Evolutionary conservation across 2,888 invertebrate genomes (phyloP).

Genomic region (Laspeyria flexula): DNA sequence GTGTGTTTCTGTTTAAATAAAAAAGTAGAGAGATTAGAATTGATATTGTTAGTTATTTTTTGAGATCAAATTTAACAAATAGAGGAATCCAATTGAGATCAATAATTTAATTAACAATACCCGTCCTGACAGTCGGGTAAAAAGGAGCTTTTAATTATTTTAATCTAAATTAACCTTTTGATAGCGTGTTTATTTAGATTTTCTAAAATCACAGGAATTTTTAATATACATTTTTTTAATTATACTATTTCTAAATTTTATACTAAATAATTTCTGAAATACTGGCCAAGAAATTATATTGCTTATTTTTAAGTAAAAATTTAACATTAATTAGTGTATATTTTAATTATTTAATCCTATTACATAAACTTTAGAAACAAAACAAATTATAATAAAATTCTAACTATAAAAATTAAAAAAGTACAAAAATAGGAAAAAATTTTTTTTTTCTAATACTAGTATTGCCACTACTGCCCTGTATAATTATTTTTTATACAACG

Average conservation of each 20-base stretch:
- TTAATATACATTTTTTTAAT: conserved; percentile 10
- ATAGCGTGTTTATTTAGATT: not conserved
- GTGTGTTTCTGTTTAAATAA: conserved; percentile 19
- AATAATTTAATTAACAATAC: too few species aligned
- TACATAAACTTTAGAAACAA: conserved; percentile 73
- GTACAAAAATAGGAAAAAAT: conserved; percentile 39
- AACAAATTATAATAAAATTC: conserved; percentile 51
- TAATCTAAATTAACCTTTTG: conserved; percentile 1
- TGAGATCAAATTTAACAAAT: conserved; percentile 60
- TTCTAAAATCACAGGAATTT: conserved; percentile 17
- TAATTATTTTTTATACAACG: conserved; percentile 21
- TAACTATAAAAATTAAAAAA: conserved; percentile 19
- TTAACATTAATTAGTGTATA: conserved; percentile 11
- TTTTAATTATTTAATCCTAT: conserved; percentile 16
- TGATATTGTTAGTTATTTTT: conserved; percentile 24
- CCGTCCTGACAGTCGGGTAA: too few species aligned
- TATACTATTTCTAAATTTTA: conserved; percentile 9
- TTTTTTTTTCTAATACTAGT: conserved; percentile 56
- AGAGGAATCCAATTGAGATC: conserved; percentile 77
- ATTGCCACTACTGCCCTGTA: conserved; percentile 74
- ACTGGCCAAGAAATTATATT: conserved; percentile 67
- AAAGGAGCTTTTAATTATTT: conserved; percentile 9
- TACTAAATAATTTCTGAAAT: conserved; percentile 67
- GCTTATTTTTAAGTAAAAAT: conserved; percentile 11
- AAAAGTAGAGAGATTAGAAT: conserved; percentile 8